These are phyloP conservation scores for Carcinoscorpius rotundicauda DNA, from an alignment of 1,140 invertebrate species.

Conservation along the genomic window DNA sequence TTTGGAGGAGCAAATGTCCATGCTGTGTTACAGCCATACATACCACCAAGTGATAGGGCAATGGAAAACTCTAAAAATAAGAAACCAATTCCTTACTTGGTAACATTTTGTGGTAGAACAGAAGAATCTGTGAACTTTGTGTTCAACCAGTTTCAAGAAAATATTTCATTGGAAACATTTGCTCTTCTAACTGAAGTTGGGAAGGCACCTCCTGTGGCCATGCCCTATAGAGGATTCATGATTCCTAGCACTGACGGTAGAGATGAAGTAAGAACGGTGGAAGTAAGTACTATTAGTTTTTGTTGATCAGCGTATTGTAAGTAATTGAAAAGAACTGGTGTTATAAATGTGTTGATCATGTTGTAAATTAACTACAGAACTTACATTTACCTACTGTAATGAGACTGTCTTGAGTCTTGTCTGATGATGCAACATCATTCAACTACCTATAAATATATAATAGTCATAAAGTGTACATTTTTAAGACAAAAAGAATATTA, in stretches of 20 bases:
- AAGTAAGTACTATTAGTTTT: background rate
- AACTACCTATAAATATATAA: no score
- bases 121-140: conserved; percentile 59
- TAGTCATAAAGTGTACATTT: no score
- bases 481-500: no score
- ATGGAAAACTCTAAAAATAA: conserved; percentile 37
- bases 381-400: no score
- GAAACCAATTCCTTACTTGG: conserved; percentile 50
- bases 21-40: conserved; percentile 55
- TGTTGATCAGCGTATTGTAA: no score
- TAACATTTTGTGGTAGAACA: conserved; percentile 70
- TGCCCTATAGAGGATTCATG: conserved; percentile 56
- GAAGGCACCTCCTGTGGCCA: conserved; percentile 53
- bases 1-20: conserved; percentile 97
- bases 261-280: background rate
- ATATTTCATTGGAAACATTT: conserved; percentile 57
- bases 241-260: conserved; percentile 44
- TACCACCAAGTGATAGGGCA: no score
- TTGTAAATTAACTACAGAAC: no score
- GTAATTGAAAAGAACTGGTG: no score
- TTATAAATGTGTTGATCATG: no score
- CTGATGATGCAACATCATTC: no score
- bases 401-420: no score
- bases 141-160: conserved; percentile 44
- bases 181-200: conserved; percentile 62